Percentiles rank a stretch among this genome's conserved stretches.
Evolutionary conservation across 2,113 vertebrate species (phyloP).

Genomic region (Tragelaphus buxtoni): DNA sequence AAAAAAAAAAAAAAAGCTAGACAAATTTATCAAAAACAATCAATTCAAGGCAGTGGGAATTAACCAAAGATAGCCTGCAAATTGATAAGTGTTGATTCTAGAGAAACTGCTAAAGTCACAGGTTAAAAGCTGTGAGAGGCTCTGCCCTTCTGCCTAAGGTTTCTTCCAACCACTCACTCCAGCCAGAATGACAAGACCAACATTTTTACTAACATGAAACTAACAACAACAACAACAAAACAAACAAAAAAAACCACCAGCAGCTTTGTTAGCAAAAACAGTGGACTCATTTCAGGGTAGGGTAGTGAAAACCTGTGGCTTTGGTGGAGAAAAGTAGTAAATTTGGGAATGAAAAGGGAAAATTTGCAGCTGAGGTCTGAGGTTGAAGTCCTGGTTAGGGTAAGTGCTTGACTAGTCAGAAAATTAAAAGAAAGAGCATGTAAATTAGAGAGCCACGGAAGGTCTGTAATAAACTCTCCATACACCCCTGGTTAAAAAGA

Average conservation of each 20-base stretch:
- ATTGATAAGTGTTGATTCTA: not conserved
- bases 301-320: not conserved
- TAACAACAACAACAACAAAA: not conserved
- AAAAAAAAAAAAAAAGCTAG: not conserved
- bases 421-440: not conserved
- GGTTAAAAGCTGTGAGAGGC: not conserved
- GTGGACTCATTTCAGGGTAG: not conserved
- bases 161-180: not conserved
- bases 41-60: not conserved
- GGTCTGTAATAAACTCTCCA: not conserved
- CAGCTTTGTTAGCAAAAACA: not conserved
- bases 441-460: not conserved
- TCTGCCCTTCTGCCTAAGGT: not conserved
- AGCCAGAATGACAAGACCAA: not conserved
- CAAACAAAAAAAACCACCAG: not conserved
- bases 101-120: not conserved
- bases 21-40: conserved; percentile 1
- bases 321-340: not conserved
- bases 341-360: not conserved
- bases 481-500: not conserved
- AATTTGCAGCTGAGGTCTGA: not conserved
- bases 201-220: not conserved
- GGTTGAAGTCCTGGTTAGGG: not conserved
- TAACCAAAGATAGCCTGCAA: not conserved
- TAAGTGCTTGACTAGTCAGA: not conserved